Conservation (phyloP, 1,140 invertebrate genomes). For the Apis mellifera region Amel_HAv3.1 CM009931.2:11223001-11223500, state of each 20-base stretch:
- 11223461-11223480: too few species aligned
- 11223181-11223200: background rate
- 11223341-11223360: too few species aligned
- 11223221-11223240: background rate
- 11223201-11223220: background rate
- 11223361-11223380: too few species aligned
- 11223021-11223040: conserved; percentile 28
- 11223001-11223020: conserved; percentile 34
- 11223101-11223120: background rate
- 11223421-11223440: too few species aligned
- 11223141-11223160: conserved; percentile 38
- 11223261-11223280: background rate
- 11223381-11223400: too few species aligned
- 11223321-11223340: too few species aligned
- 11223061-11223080: conserved; percentile 17
- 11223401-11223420: too few species aligned
- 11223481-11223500: too few species aligned
- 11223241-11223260: background rate
- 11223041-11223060: conserved; percentile 11
- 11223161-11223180: background rate
- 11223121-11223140: conserved; percentile 27
- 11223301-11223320: too few species aligned
- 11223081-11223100: conserved; percentile 32
- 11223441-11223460: too few species aligned
- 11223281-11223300: background rate